Percentiles rank a stretch among this genome's conserved stretches.
Evolutionary conservation across 1,140 invertebrate species (phyloP).

Genomic region (Maconellicoccus hirsutus): DNA sequence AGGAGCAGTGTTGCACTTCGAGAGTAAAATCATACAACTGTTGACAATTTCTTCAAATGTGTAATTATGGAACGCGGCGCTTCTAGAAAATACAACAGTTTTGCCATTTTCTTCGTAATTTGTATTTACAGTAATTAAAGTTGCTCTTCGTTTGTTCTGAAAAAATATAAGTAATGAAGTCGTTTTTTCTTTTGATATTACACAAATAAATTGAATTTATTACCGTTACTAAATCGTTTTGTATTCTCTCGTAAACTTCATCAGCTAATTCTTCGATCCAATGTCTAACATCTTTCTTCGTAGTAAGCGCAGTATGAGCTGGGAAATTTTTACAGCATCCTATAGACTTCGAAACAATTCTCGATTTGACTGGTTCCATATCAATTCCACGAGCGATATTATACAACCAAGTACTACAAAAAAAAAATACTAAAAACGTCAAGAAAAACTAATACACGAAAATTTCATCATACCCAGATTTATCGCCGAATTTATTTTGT

Average conservation of each 20-base stretch:
- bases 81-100: slow-evolving; percentile 11
- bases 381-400: slow-evolving; percentile 80
- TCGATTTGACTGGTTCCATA: slow-evolving; percentile 65
- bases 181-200: neutral
- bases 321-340: slow-evolving; percentile 90
- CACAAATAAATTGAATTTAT: neutral
- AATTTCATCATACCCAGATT: slow-evolving; percentile 56
- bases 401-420: slow-evolving; percentile 64
- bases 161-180: neutral
- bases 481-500: slow-evolving; percentile 61
- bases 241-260: slow-evolving; percentile 75
- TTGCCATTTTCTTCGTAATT: neutral
- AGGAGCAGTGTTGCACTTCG: slow-evolving; percentile 16
- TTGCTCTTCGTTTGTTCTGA: slow-evolving; percentile 24
- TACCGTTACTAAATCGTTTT: slow-evolving; percentile 49
- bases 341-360: slow-evolving; percentile 83
- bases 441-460: neutral
- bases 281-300: slow-evolving; percentile 55
- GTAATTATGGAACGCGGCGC: slow-evolving; percentile 16
- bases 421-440: slow-evolving; percentile 28
- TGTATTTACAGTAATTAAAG: slow-evolving; percentile 21
- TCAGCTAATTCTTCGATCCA: slow-evolving; percentile 69
- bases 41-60: slow-evolving; percentile 21
- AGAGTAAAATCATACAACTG: neutral
- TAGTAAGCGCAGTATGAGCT: slow-evolving; percentile 62